These are phyloP conservation scores for cat (Felis catus) DNA, from an alignment of 2,113 vertebrate genomes.

Conservation along the genomic window F.catus_Fca126_mat1.0 CM031415.1:200738501-200739000, in stretches of 20 bases:
- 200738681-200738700: neutral
- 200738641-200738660: neutral
- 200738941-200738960: neutral
- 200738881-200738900: neutral
- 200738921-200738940: neutral
- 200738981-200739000: neutral
- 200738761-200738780: neutral
- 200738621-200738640: neutral
- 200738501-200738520: neutral
- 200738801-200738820: fast-evolving
- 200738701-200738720: neutral
- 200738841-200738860: neutral
- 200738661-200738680: neutral
- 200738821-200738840: fast-evolving
- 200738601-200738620: neutral
- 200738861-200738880: neutral
- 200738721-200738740: too few species aligned
- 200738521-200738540: neutral
- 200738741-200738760: neutral
- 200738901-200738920: neutral
- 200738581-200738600: neutral
- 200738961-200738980: neutral
- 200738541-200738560: neutral
- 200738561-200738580: neutral
- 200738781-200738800: too few species aligned